A percentile compares a stretch with the other conserved stretches of the same genome.
Conservation (phyloP, 1,140 invertebrate species). For the Sycophaga agraensis region DNA sequence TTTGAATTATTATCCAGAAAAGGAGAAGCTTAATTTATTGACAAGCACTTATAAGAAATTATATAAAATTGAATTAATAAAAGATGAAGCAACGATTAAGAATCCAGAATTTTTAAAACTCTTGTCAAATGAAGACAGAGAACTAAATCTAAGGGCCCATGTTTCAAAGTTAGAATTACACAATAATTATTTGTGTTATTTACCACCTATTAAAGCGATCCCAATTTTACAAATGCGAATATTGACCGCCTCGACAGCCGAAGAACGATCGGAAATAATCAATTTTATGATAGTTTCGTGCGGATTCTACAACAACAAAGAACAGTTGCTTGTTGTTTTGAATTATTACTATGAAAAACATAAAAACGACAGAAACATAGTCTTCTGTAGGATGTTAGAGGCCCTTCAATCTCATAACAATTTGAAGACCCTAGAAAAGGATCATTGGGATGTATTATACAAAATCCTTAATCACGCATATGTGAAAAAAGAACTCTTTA, state of each 20-base stretch:
- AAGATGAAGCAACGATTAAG: background rate
- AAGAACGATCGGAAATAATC: slow-evolving; percentile 5
- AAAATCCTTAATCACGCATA: background rate
- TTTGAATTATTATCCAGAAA: slow-evolving; percentile 32
- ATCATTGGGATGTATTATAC: background rate
- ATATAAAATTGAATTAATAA: slow-evolving; percentile 6
- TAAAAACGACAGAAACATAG: slow-evolving; percentile 34
- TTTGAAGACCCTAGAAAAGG: background rate
- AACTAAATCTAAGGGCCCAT: slow-evolving; percentile 27
- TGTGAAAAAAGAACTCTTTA: background rate
- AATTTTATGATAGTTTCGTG: slow-evolving; percentile 38
- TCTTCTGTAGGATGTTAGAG: background rate
- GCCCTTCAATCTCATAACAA: background rate
- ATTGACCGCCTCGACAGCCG: background rate
- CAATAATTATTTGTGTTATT: slow-evolving; percentile 30
- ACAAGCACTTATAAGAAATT: too few relatives aligned
- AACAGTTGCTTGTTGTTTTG: slow-evolving; percentile 34
- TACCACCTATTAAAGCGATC: slow-evolving; percentile 35
- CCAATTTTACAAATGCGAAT: slow-evolving; percentile 35
- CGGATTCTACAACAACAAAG: slow-evolving; percentile 38
- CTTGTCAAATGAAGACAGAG: slow-evolving; percentile 21
- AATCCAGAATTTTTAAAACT: background rate
- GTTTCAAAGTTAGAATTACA: background rate
- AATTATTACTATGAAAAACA: slow-evolving; percentile 35
- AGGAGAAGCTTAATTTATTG: slow-evolving; percentile 19